Percentiles rank a stretch among this genome's conserved stretches.
These are phyloP conservation scores for Erythrolamprus reginae DNA, from an alignment of 2,113 vertebrate genomes.

Conservation along the genomic window DNA sequence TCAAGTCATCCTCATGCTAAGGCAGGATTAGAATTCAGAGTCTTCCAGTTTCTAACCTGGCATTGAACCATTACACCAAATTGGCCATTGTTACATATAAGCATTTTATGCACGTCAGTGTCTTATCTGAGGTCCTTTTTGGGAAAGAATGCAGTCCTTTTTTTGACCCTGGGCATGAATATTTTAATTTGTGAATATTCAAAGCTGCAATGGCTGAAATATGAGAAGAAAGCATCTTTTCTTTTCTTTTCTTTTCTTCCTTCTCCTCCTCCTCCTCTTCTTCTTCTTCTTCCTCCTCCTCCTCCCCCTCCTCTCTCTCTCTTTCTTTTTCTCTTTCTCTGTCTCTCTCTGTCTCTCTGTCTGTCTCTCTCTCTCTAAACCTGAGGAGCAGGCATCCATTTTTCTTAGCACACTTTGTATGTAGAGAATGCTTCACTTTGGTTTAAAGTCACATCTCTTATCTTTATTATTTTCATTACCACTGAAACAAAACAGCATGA, in stretches of 20 bases:
- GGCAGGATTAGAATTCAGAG: not conserved
- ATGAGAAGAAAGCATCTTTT: conserved; percentile 35
- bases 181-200: not conserved
- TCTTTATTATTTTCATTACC: conserved; percentile 17
- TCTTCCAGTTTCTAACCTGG: not conserved
- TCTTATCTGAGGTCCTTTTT: not conserved
- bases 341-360: too few species aligned
- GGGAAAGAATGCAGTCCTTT: not conserved
- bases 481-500: conserved; percentile 9
- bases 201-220: not conserved
- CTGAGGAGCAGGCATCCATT: conserved; percentile 12
- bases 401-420: not conserved
- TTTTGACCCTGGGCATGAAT: not conserved
- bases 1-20: not conserved
- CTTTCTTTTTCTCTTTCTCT: too few species aligned
- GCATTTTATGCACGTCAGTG: not conserved
- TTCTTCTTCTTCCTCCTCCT: too few species aligned
- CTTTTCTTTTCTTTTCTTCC: too few species aligned
- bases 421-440: not conserved
- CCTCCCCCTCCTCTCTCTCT: not conserved
- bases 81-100: not conserved
- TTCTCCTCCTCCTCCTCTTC: not conserved
- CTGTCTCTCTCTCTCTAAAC: conserved; percentile 23
- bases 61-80: not conserved
- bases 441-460: not conserved